Evolutionary conservation across 1,140 invertebrate species (phyloP), one percentile per base, ranked within the genome.

Genomic region (Cataglyphis hispanica): DNA sequence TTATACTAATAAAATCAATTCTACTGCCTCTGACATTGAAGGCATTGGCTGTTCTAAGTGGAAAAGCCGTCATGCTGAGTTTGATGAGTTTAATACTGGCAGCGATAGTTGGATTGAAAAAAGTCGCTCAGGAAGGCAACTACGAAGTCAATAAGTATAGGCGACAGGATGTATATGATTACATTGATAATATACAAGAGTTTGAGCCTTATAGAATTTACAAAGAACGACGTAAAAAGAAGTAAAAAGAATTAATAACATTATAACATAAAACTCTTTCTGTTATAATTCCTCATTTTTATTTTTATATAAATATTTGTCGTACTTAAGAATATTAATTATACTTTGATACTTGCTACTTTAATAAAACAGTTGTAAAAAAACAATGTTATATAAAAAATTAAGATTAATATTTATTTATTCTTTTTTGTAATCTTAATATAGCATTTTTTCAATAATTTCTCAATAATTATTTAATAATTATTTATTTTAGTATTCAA

Each of bases 21-120:
- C 66, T 97, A 2, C 87, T 97, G 70, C 96, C 96, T 1, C 91
- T 97, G n/a, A 95, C 96, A 19, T 88, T 97, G 67, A 97, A 97
- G 88, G 95, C 95, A 25, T 88, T 97, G 11, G 96, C 96, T 5
- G 95, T 97, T 66, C 90, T 97, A 11, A 96, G 97, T 31, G 95
- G 96, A 19, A 96, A 96, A 86, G 96, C 96, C 1, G 95, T 96
- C 56, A 92, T 96, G n/a, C 93, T 96, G 70, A 96, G 96, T 84
- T 92, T 96, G 85, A 95, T 96, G 87, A 96, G 96, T 22, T 90
- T 96, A 31, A 93, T 96, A 19, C 78, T 96, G 61, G 95, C 95
- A 22, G 94, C 94, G 13, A 94, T 95, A 75, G 91, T 95, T 10
- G 94, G 95, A 6, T 74, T 95, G 6, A 93, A 93, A 61, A 94